Percentiles rank a stretch among this genome's conserved stretches.
Conservation (phyloP, 2,888 invertebrate genomes). For the Resseliella maxima region DNA sequence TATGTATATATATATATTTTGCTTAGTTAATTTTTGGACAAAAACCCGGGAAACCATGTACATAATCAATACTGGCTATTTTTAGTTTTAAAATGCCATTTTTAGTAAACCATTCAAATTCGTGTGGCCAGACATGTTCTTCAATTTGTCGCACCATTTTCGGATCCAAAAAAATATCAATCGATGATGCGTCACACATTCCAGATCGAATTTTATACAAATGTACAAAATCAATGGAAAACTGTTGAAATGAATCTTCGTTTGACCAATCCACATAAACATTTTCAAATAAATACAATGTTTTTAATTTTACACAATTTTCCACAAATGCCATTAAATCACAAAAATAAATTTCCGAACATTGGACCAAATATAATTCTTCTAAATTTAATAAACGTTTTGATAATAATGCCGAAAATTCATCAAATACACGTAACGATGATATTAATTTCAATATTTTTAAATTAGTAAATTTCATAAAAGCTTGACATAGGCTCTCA, state of each 20-base stretch:
- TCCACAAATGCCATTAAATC: slow-evolving; percentile 53
- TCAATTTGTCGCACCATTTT: slow-evolving; percentile 38
- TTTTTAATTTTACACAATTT: not conserved
- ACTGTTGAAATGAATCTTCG: slow-evolving; percentile 40
- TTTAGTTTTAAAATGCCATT: not conserved
- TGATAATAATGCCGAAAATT: slow-evolving; percentile 19
- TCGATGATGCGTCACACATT: not conserved
- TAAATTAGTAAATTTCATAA: slow-evolving; percentile 49
- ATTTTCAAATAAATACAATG: slow-evolving; percentile 51
- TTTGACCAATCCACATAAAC: slow-evolving; percentile 1
- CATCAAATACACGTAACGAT: slow-evolving; percentile 3
- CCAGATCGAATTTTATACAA: slow-evolving; percentile 33
- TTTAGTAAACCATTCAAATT: slow-evolving; percentile 56
- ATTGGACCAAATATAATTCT: slow-evolving; percentile 49
- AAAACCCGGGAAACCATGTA: not conserved
- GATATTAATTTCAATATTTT: slow-evolving; percentile 46
- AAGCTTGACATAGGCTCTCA: slow-evolving; percentile 9
- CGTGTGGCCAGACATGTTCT: slow-evolving; percentile 56
- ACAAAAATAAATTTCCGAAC: not conserved
- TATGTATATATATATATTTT: no score
- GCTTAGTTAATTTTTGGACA: not conserved
- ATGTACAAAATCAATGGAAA: slow-evolving; percentile 50
- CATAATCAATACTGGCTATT: not conserved
- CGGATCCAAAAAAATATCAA: slow-evolving; percentile 36
- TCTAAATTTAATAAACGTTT: not conserved